phyloP scores from a whole-genome alignment of 1,140 invertebrate genomes.

The Eciton burchellii region DNA sequence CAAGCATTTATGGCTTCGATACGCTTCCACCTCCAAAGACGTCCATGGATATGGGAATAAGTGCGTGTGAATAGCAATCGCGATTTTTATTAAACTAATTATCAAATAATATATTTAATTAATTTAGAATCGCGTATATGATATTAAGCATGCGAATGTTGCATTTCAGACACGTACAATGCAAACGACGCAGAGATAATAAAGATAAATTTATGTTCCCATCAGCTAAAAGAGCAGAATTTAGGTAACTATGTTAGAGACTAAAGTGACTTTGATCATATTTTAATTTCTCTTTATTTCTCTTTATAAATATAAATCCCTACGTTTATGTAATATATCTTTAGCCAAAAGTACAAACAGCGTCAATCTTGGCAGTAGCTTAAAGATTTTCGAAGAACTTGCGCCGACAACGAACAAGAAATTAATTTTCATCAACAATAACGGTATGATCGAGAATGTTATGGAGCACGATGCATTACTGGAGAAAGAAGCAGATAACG shows the following conservation, averaged over 20 bases:
- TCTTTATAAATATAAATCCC: background rate
- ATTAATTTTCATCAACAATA: background rate
- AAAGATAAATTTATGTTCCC: too few relatives aligned
- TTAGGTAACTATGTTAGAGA: conserved; percentile 44
- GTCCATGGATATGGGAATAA: conserved; percentile 12
- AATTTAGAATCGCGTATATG: background rate
- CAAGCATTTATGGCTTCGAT: conserved; percentile 78
- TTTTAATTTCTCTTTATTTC: background rate
- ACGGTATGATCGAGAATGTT: background rate
- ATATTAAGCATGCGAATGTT: background rate
- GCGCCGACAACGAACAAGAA: conserved; percentile 25
- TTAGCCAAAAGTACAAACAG: conserved; percentile 69
- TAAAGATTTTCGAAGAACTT: conserved; percentile 75
- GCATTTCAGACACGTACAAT: conserved; percentile 23
- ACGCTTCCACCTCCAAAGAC: conserved; percentile 63
- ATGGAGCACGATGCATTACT: conserved; percentile 20
- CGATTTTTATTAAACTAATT: background rate
- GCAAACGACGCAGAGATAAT: conserved; percentile 1
- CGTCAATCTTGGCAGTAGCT: conserved; percentile 76
- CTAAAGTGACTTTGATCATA: background rate
- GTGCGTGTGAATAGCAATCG: conserved; percentile 5
- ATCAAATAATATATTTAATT: background rate
- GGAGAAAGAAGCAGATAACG: background rate
- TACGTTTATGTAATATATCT: conserved; percentile 26
- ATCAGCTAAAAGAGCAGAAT: conserved; percentile 37